Evolutionary conservation across 2,113 vertebrate species (phyloP).

Genomic region (Cinclus cinclus): DNA sequence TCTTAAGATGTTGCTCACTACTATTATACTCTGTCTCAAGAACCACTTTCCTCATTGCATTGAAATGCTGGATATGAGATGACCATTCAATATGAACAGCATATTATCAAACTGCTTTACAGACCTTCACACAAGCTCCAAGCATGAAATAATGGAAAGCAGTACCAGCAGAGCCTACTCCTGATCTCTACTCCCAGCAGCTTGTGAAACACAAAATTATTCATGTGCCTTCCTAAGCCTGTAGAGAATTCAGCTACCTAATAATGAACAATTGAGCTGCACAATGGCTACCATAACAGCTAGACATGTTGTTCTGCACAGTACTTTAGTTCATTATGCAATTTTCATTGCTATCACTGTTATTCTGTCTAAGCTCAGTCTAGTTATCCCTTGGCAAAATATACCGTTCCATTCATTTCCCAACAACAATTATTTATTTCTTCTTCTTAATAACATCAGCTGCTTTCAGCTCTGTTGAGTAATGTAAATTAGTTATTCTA

Average conservation of each 20-base stretch:
- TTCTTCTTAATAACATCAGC: constrained; percentile 3
- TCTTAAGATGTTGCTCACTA: background rate
- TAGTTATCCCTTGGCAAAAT: background rate
- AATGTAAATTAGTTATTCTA: constrained; percentile 35
- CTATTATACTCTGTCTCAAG: background rate
- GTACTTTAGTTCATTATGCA: background rate
- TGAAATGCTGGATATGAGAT: background rate
- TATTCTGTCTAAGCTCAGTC: background rate
- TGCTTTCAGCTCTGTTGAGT: constrained; percentile 2
- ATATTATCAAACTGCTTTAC: background rate
- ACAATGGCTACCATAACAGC: background rate
- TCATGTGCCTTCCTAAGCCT: background rate
- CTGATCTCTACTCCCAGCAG: background rate
- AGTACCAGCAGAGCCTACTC: background rate
- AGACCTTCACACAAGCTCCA: background rate
- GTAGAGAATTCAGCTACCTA: background rate
- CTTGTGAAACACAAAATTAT: background rate
- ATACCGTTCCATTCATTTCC: background rate
- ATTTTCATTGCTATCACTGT: background rate
- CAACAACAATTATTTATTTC: constrained; percentile 22
- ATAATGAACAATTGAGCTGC: background rate
- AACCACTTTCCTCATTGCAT: background rate
- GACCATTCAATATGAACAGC: background rate
- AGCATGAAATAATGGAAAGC: background rate
- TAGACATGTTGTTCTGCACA: background rate